Evolutionary conservation across 1,140 invertebrate species (phyloP).

Genomic region (Archegozetes longisetosus): DNA sequence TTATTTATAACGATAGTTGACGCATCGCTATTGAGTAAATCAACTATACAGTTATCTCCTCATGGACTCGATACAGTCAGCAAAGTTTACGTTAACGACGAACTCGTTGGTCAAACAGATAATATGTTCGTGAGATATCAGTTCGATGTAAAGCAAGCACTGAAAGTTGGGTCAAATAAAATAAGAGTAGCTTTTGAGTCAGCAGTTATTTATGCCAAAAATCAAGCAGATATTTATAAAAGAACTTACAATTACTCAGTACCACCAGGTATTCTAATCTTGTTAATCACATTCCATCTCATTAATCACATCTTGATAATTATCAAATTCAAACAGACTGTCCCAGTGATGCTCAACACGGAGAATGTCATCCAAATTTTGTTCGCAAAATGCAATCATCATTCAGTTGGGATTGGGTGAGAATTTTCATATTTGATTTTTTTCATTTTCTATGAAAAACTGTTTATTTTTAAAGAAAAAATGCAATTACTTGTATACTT

Average conservation of each 20-base stretch:
- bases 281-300: background rate
- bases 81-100: conserved; percentile 51
- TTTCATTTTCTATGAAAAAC: background rate
- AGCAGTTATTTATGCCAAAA: conserved; percentile 48
- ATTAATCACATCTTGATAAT: background rate
- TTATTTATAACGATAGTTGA: background rate
- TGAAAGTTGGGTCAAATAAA: conserved; percentile 38
- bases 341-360: conserved; percentile 56
- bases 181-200: conserved; percentile 55
- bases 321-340: conserved; percentile 33
- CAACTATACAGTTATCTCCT: conserved; percentile 40
- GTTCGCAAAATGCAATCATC: conserved; percentile 92
- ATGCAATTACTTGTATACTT: background rate
- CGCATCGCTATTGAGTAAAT: background rate
- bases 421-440: background rate
- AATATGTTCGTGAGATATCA: conserved; percentile 82
- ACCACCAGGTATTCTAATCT: conserved; percentile 39
- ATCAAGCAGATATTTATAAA: conserved; percentile 31
- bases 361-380: conserved; percentile 87
- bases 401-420: conserved; percentile 95
- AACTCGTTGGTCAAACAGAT: conserved; percentile 43
- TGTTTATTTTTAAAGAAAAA: no score
- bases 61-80: conserved; percentile 76
- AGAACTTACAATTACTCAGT: conserved; percentile 41
- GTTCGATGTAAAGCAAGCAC: conserved; percentile 48